Conservation (phyloP, 2,113 vertebrate genomes). For the Hemichromis elongatus region DNA sequence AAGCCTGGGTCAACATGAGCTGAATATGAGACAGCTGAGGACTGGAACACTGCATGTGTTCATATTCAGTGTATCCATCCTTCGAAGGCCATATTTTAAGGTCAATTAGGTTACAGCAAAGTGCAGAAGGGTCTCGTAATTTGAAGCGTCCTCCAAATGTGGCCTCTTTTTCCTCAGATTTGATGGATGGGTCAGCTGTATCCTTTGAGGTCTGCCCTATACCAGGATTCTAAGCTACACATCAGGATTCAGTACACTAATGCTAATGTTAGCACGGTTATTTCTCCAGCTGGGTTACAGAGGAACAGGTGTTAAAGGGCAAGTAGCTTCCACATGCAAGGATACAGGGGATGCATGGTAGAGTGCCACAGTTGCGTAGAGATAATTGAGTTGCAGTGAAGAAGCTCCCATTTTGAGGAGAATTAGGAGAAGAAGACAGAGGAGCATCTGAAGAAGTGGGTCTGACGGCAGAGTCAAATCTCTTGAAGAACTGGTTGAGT, state of each 20-base stretch:
- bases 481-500: too few species aligned
- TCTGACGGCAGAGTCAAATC: too few species aligned
- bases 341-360: too few species aligned
- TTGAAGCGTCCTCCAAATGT: background rate
- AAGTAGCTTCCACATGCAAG: too few species aligned
- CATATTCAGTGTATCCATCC: background rate
- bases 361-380: too few species aligned
- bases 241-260: background rate
- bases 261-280: background rate
- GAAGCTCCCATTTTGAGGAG: too few species aligned
- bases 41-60: background rate
- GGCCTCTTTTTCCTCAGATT: accelerated
- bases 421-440: too few species aligned
- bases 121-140: background rate
- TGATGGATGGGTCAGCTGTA: background rate
- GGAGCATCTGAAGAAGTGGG: too few species aligned
- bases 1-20: background rate
- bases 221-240: too few species aligned
- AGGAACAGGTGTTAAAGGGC: too few species aligned
- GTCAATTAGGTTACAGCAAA: background rate
- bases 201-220: background rate
- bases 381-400: too few species aligned
- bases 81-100: background rate
- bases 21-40: background rate
- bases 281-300: background rate